Conservation (phyloP, 92 coral and sea anemone species). For the Galaxea fascicularis region DNA sequence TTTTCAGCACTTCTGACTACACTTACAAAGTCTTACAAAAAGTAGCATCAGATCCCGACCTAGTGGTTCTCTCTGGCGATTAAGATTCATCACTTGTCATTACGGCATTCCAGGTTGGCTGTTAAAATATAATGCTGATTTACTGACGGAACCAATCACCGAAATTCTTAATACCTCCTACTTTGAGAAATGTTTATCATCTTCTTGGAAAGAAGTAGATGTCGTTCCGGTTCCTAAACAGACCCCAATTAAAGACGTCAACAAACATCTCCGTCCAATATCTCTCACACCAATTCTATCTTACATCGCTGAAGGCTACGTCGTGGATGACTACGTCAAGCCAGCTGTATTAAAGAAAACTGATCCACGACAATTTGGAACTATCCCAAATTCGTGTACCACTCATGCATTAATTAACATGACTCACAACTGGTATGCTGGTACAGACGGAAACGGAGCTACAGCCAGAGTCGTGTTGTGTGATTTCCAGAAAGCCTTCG, state of each 20-base stretch:
- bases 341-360: constrained; percentile 34
- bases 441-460: constrained; percentile 46
- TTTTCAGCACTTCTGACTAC: too few species aligned
- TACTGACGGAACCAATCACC: constrained; percentile 29
- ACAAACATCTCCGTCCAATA: constrained; percentile 50
- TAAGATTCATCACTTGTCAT: too few species aligned
- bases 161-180: constrained; percentile 47
- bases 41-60: too few species aligned
- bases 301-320: constrained; percentile 33
- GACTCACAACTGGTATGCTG: background rate
- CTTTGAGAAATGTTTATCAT: background rate
- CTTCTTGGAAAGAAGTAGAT: constrained; percentile 48
- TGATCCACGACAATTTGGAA: too few species aligned
- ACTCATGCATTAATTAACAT: too few species aligned
- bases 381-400: too few species aligned
- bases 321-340: constrained; percentile 28
- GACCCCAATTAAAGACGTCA: constrained; percentile 34
- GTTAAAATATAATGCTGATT: constrained; percentile 51
- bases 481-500: constrained; percentile 58
- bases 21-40: too few species aligned
- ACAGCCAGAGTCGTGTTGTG: constrained; percentile 35
- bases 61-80: too few species aligned
- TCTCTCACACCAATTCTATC: constrained; percentile 53
- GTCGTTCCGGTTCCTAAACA: constrained; percentile 54
- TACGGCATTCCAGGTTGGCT: constrained; percentile 51